These are phyloP conservation scores for Misgurnus mizolepis DNA, from an alignment of 2,113 vertebrate species.

Conservation along the genomic window DNA sequence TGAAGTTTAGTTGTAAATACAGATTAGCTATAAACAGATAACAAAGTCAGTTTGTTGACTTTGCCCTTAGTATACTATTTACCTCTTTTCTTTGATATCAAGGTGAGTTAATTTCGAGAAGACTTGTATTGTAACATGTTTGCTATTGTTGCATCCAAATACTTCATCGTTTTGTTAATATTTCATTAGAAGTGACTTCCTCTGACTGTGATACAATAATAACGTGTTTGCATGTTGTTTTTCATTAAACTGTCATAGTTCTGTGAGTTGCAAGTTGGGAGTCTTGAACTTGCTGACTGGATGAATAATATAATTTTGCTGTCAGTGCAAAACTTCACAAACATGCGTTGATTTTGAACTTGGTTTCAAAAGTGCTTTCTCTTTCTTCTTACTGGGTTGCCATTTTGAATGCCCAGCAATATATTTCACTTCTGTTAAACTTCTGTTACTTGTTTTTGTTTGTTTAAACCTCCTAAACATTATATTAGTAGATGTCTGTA, in stretches of 20 bases:
- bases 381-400: background rate
- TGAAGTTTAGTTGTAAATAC: too few relatives aligned
- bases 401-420: background rate
- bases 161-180: background rate
- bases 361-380: background rate
- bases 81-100: too few relatives aligned
- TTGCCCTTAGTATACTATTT: too few relatives aligned
- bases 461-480: too few relatives aligned
- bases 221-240: conserved; percentile 2
- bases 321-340: conserved; percentile 25
- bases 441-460: too few relatives aligned
- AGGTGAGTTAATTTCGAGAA: too few relatives aligned
- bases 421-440: too few relatives aligned
- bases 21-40: too few relatives aligned
- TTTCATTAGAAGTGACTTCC: background rate
- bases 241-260: conserved; percentile 9
- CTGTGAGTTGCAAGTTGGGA: conserved; percentile 18
- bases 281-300: conserved; percentile 31
- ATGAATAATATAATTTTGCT: conserved; percentile 27
- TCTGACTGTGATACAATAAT: too few relatives aligned
- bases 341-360: conserved; percentile 10
- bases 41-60: too few relatives aligned
- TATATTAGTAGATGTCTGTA: too few relatives aligned
- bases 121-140: too few relatives aligned
- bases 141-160: background rate